Base-by-base conservation (phyloP, 1,140 invertebrate genomes). In the Papilio polyxenes region DNA sequence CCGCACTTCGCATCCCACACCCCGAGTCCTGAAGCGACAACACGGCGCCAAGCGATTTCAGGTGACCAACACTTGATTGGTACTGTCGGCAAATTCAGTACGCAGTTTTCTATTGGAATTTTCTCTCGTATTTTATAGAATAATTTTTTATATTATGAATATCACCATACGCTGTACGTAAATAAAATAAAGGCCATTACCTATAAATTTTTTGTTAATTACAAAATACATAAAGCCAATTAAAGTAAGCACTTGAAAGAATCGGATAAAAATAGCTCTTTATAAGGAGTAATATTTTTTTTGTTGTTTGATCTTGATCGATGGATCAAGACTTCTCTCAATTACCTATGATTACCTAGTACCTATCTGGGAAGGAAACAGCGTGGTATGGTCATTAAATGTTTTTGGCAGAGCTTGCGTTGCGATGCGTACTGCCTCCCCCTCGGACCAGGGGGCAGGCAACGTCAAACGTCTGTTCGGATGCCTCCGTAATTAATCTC, bases 401-500 rank as follows among this genome's bases (percentile, higher is more conserved):
- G 23, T 40, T 44, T 75, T 44, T 2, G 37, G 15, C 8, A 48
- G 76, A 11, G 51, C 3, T 37, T 78, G 51, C 51, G 49, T 53
- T 78, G 76, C 76, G 17, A 15, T 17, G 51, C 31, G 51, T 78
- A 78, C 76, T 69, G 40, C 40, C 40, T 7, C 7, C 40, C 40
- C 3, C 31, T 2, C 6, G 5, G 9, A 20, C 1, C 20, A 23
- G 23, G 31, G 10, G 23, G 11, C 31, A 3, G 65, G 76, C 80
- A 49, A 72, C 83, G 40, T 80, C 77, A 40, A 78, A 49, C 80
- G 83, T 83, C 78, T 75, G 82, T 80, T 65, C 83, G 37, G 84
- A 84, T 84, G 80, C 83, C 81, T 85, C 84, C 37, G 87, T 86
- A 88, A 88, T 88, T 86, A 86, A 86, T 88, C 85, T 86, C 78